These are phyloP conservation scores for Rhadina sibilatrix DNA, from an alignment of 2,113 vertebrate genomes.

Conservation along the genomic window DNA sequence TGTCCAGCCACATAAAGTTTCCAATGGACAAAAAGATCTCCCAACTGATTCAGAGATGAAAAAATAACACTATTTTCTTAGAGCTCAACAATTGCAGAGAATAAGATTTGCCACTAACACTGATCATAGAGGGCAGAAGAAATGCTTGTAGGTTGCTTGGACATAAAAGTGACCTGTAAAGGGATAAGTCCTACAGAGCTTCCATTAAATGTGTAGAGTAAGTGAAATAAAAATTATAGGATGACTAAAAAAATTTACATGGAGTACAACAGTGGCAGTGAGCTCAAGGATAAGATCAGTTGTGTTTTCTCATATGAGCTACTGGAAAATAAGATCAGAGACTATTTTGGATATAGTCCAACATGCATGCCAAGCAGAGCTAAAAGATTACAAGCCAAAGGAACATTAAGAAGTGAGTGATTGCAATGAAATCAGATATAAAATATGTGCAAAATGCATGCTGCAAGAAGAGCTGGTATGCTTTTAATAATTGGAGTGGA, in stretches of 20 bases:
- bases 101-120: neutral
- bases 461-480: neutral
- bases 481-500: neutral
- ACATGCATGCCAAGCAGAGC: neutral
- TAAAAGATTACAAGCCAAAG: neutral
- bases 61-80: neutral
- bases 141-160: neutral
- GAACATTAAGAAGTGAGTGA: constrained; percentile 9
- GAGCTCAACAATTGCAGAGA: neutral
- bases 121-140: neutral
- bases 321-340: neutral
- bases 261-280: neutral
- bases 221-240: neutral
- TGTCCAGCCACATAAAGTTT: neutral
- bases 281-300: neutral
- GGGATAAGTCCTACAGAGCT: neutral
- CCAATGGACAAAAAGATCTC: neutral
- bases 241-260: neutral
- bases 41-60: neutral
- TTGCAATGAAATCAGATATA: neutral
- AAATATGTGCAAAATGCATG: neutral
- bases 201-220: neutral
- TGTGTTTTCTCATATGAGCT: neutral
- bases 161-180: neutral
- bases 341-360: neutral